A percentile compares a stretch with the other conserved stretches of the same genome.
Conservation (phyloP, 2,113 vertebrate species). For the Fulmarus glacialis region DNA sequence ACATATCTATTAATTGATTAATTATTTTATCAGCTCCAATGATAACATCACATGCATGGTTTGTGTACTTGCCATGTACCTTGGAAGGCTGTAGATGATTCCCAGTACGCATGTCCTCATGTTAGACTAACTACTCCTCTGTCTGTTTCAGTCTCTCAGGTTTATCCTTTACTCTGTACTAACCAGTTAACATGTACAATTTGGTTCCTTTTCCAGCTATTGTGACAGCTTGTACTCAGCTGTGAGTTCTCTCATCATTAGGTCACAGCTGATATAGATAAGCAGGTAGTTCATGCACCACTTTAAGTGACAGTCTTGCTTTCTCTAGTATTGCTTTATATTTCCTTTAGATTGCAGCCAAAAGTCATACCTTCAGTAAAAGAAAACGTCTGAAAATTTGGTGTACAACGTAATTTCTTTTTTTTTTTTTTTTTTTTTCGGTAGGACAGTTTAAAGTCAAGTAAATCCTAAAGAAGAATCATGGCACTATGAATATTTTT, state of each 20-base stretch:
- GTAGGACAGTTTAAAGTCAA: neutral
- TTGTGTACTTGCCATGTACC: neutral
- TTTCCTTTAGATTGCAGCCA: neutral
- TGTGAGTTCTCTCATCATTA: neutral
- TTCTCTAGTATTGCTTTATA: neutral
- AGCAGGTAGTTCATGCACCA: neutral
- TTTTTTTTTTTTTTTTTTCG: neutral
- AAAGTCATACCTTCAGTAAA: neutral
- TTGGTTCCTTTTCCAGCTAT: neutral
- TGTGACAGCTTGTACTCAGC: neutral
- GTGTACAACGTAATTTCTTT: rapidly evolving
- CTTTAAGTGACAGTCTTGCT: neutral
- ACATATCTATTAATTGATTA: neutral
- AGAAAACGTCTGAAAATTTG: neutral
- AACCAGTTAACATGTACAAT: neutral
- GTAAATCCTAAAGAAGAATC: neutral
- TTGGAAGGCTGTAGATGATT: neutral
- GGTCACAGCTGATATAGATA: neutral
- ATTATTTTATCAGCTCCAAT: neutral
- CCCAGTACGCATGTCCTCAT: rapidly evolving
- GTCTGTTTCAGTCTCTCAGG: neutral
- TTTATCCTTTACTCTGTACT: neutral
- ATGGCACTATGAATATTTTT: neutral
- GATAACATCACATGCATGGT: neutral
- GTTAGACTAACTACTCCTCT: neutral